These are phyloP conservation scores for Cydia splendana DNA, from an alignment of 1,140 invertebrate genomes.

Conservation along the genomic window DNA sequence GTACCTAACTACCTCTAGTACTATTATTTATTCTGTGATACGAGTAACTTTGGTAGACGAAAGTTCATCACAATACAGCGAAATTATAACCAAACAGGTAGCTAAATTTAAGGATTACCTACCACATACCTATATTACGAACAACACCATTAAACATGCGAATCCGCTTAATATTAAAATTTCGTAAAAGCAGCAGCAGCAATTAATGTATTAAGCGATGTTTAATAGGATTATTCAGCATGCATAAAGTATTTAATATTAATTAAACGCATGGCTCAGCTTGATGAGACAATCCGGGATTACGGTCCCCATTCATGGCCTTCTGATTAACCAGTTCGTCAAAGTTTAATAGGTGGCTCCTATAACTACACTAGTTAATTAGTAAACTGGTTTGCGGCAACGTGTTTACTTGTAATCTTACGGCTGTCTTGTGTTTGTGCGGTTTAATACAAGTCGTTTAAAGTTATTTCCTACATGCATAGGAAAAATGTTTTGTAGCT, in stretches of 20 bases:
- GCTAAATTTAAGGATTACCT: neutral
- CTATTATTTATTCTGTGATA: too few species aligned
- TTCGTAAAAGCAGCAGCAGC: conserved; percentile 10
- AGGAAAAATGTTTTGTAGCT: too few species aligned
- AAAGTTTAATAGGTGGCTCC: conserved; percentile 22
- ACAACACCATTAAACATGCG: neutral
- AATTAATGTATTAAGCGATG: conserved; percentile 15
- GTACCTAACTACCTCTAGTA: too few species aligned
- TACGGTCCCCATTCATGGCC: conserved; percentile 7
- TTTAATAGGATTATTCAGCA: conserved; percentile 17
- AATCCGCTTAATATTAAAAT: neutral
- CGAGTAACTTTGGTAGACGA: neutral
- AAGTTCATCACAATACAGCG: neutral
- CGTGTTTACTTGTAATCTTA: neutral
- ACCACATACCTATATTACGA: neutral
- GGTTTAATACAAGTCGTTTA: neutral
- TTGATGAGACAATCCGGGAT: conserved; percentile 30
- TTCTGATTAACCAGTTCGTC: conserved; percentile 23
- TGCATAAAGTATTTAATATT: conserved; percentile 21
- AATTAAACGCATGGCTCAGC: conserved; percentile 25
- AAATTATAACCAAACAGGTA: neutral
- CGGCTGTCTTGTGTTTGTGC: neutral
- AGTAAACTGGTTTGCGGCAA: neutral
- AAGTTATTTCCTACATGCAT: too few species aligned
- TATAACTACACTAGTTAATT: conserved; percentile 16